A percentile compares a stretch with the other conserved stretches of the same genome.
phyloP scores from a whole-genome alignment of 2,888 invertebrate species.

The Neelides folsomi region DNA sequence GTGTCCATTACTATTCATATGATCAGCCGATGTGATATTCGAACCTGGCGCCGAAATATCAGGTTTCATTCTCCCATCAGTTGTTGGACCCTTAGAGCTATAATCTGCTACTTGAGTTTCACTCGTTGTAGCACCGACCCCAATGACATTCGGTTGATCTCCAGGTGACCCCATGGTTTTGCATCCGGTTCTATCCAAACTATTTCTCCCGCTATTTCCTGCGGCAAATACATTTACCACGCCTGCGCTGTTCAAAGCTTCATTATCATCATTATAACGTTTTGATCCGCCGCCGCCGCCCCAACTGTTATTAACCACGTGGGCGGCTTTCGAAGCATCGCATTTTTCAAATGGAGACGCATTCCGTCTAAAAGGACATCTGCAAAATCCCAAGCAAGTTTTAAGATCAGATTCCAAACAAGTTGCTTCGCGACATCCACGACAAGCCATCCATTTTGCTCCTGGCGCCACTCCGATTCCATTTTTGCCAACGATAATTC shows the following conservation, averaged over 20 bases:
- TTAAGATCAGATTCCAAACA: neutral
- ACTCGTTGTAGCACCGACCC: constrained; percentile 4
- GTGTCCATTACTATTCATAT: neutral
- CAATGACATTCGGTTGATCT: constrained; percentile 6
- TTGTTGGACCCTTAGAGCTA: constrained; percentile 3
- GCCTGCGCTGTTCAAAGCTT: neutral
- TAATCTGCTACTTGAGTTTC: neutral
- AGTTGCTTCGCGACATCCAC: neutral
- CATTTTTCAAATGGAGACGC: neutral
- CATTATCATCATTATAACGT: neutral
- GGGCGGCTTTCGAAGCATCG: neutral
- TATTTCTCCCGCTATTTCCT: constrained; percentile 2
- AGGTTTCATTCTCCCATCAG: neutral
- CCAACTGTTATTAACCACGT: neutral
- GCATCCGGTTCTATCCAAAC: no score
- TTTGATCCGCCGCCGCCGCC: neutral
- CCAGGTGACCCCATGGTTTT: constrained; percentile 1
- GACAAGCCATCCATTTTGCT: constrained; percentile 3
- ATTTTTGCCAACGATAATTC: neutral
- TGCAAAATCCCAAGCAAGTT: neutral
- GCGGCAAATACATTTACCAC: constrained; percentile 7
- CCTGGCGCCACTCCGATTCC: constrained; percentile 2
- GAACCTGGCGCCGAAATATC: constrained; percentile 5
- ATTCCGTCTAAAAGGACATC: neutral
- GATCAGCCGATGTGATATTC: neutral